Evolutionary conservation across 2,888 invertebrate genomes (phyloP).

Genomic region (Diogma glabrata): DNA sequence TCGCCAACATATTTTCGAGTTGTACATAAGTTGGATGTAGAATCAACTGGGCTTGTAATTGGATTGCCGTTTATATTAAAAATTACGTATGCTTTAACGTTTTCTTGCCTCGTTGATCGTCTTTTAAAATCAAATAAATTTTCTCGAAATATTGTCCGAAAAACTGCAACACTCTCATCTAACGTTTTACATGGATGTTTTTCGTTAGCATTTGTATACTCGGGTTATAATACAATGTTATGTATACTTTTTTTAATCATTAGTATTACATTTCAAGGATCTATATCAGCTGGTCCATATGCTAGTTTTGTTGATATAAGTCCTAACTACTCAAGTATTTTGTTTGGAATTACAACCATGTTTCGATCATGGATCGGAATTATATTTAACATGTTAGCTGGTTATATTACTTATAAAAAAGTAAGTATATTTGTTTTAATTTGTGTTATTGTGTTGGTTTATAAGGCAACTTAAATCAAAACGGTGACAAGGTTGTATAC

Average conservation of each 20-base stretch:
- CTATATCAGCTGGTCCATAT: constrained; percentile 52
- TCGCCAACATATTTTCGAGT: constrained; percentile 57
- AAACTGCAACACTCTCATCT: constrained; percentile 48
- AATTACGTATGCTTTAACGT: constrained; percentile 44
- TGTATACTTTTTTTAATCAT: constrained; percentile 48
- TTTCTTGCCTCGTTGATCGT: constrained; percentile 46
- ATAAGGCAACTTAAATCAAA: too few relatives aligned
- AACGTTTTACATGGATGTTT: constrained; percentile 21
- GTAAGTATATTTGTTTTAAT: constrained; percentile 36
- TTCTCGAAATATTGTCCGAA: constrained; percentile 49
- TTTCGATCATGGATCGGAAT: constrained; percentile 47
- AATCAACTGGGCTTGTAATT: constrained; percentile 49
- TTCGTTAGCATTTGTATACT: constrained; percentile 38
- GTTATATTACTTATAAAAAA: constrained; percentile 47
- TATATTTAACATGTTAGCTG: constrained; percentile 49
- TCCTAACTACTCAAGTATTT: constrained; percentile 46
- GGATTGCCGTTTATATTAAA: constrained; percentile 50
- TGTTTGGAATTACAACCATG: constrained; percentile 48
- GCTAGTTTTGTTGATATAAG: constrained; percentile 56
- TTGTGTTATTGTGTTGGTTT: too few relatives aligned
- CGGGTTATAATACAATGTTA: constrained; percentile 46
- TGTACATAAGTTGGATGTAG: constrained; percentile 56
- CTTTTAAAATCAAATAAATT: constrained; percentile 44
- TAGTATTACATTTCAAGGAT: constrained; percentile 53
- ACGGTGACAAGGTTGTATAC: too few relatives aligned